Evolutionary conservation across 2,797 vertebrate genomes (phyloP).

Genomic region (Sebastes minor): DNA sequence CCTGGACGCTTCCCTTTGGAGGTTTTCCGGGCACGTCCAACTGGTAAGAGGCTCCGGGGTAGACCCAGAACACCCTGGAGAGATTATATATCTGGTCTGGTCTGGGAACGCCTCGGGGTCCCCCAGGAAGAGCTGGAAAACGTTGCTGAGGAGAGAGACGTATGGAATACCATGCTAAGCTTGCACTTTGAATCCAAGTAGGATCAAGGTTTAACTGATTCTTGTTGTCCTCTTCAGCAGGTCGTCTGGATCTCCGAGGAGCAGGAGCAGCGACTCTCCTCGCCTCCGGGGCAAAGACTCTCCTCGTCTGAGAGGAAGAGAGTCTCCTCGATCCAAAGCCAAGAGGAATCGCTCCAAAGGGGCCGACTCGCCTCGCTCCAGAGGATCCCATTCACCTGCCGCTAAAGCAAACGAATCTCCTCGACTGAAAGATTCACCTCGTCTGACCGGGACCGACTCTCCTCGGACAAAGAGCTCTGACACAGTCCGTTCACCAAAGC

Average conservation of each 20-base stretch:
- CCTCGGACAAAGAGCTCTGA: constrained; percentile 12
- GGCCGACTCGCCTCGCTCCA: constrained; percentile 60
- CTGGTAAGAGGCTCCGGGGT: no score
- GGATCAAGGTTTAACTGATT: not conserved
- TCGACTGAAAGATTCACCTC: constrained; percentile 16
- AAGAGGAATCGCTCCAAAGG: constrained; percentile 71
- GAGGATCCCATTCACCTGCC: constrained; percentile 59
- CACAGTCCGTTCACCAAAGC: constrained; percentile 1
- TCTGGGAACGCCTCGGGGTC: no score
- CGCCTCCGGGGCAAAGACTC: constrained; percentile 68
- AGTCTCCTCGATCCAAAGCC: constrained; percentile 76
- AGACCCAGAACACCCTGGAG: no score
- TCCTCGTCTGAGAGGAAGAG: constrained; percentile 67
- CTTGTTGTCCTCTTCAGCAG: constrained; percentile 38
- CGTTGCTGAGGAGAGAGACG: no score
- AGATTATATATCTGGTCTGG: no score
- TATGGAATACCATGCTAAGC: no score
- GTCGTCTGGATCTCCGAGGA: constrained; percentile 73
- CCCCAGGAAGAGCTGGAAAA: no score
- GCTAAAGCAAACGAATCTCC: constrained; percentile 62
- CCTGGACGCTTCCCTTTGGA: no score
- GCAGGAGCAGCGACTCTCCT: constrained; percentile 75
- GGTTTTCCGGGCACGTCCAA: no score
- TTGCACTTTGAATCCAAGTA: not conserved
- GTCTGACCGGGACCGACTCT: not conserved